phyloP scores from a whole-genome alignment of 2,888 invertebrate genomes.

The Lithodes maja region DNA sequence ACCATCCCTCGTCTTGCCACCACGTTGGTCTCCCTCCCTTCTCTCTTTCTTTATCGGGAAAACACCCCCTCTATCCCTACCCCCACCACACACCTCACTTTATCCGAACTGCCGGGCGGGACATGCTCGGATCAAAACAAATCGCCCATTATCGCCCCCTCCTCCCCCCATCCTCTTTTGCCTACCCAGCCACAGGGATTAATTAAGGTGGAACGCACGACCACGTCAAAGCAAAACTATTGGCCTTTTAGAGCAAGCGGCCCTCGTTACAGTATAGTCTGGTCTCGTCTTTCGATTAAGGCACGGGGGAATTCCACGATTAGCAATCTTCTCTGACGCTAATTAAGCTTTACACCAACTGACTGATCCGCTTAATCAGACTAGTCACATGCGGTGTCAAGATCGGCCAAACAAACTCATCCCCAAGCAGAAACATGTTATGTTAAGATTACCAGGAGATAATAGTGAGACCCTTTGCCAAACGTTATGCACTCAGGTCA shows the following conservation, averaged over 20 bases:
- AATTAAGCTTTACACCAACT: not conserved
- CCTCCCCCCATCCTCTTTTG: not conserved
- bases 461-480: too few relatives aligned
- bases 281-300: not conserved
- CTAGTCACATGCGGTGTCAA: not conserved
- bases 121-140: conserved; percentile 34
- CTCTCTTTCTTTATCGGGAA: not conserved
- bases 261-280: not conserved
- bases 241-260: not conserved
- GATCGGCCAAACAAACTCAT: not conserved
- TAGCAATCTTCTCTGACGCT: not conserved
- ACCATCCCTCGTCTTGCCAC: conserved; percentile 27
- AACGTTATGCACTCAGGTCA: too few relatives aligned
- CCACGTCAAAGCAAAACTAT: not conserved
- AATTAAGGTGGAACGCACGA: not conserved
- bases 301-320: not conserved
- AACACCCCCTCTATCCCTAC: not conserved
- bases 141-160: conserved; percentile 18
- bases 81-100: not conserved
- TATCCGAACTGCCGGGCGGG: not conserved
- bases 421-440: too few relatives aligned
- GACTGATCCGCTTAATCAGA: not conserved
- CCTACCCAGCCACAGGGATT: not conserved
- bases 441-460: too few relatives aligned
- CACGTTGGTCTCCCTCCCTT: not conserved